Evolutionary conservation across 1,140 invertebrate genomes (phyloP), one percentile per base, ranked within the genome.

Genomic region (Triops cancriformis): DNA sequence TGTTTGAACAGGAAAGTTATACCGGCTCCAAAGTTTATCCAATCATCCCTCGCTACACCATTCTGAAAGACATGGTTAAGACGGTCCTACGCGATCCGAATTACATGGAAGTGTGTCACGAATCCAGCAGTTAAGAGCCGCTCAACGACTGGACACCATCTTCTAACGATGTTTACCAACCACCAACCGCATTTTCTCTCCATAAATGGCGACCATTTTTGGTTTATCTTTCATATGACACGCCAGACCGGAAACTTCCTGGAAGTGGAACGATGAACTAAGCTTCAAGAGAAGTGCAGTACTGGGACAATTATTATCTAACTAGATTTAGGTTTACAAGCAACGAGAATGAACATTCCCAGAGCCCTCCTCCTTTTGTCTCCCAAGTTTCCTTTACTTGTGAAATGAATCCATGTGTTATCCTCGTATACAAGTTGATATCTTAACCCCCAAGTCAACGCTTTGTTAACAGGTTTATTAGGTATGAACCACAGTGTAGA

Each of bases 21-120:
- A 90, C 91, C 80, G 91, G 91, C 82, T 93, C 94, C 37, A 95
- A 96, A 85, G 88, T 95, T 81, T 96, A 96, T 84, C 95, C 95
- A 51, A 94, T 97, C 85, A 92, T 97, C 82, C 94, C 94, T 18
- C 89, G 94, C 73, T 97, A 97, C 87, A 93, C 92, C 73, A 94
- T 97, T 88, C 88, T 97, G 74, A 97, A 97, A 85, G 94, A 96
- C 83, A 95, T 97, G 93, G 96, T 97, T 83, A 96, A 95, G 86
- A 93, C 94, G 82, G 94, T 96, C 81, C 93, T 96, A 89, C 90
- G 94, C 81, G 92, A 96, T 86, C 94, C 94, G 7, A 93, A 94
- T 85, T 97, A 96, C 86, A 95, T 96, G 92, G 95, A 96, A 87
- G 93, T 97, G 73, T 96, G 94, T 85, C 94, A 96, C 84, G 94